Percentiles rank a stretch among this genome's conserved stretches.
These are phyloP conservation scores for Pristionchus exspectatus DNA, from an alignment of 2,888 invertebrate species.

Conservation along the genomic window DNA sequence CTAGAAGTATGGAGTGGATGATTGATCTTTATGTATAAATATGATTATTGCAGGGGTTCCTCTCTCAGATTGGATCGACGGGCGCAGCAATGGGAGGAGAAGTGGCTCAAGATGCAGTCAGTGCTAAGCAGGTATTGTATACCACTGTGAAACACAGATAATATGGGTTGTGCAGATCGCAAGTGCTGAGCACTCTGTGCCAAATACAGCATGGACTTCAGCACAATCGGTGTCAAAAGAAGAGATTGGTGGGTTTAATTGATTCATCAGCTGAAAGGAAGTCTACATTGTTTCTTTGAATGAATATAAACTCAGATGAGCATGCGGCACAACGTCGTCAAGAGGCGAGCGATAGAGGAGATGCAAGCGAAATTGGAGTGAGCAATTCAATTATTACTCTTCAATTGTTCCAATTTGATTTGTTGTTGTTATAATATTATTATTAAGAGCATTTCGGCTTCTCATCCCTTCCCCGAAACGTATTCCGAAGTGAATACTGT, in stretches of 20 bases:
- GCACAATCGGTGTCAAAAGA: background rate
- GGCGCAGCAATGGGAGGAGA: background rate
- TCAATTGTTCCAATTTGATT: background rate
- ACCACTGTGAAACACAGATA: background rate
- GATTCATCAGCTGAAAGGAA: background rate
- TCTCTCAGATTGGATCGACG: background rate
- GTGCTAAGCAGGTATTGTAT: background rate
- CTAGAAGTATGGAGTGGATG: background rate
- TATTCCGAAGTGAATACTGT: background rate
- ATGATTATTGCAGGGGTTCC: background rate
- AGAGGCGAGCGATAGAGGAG: constrained; percentile 24
- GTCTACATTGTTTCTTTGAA: background rate
- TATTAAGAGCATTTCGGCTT: background rate
- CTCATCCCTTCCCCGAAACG: background rate
- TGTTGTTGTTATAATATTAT: background rate
- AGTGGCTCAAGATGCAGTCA: background rate
- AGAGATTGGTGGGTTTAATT: background rate
- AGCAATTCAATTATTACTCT: background rate
- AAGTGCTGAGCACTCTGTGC: background rate
- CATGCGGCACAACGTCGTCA: constrained; percentile 3
- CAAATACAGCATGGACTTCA: background rate
- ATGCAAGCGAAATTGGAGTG: constrained; percentile 3
- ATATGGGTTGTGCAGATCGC: background rate
- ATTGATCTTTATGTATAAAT: background rate
- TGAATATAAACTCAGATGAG: background rate